These are phyloP conservation scores for Blastomussa wellsi DNA, from an alignment of 92 coral and sea anemone genomes.

Conservation along the genomic window DNA sequence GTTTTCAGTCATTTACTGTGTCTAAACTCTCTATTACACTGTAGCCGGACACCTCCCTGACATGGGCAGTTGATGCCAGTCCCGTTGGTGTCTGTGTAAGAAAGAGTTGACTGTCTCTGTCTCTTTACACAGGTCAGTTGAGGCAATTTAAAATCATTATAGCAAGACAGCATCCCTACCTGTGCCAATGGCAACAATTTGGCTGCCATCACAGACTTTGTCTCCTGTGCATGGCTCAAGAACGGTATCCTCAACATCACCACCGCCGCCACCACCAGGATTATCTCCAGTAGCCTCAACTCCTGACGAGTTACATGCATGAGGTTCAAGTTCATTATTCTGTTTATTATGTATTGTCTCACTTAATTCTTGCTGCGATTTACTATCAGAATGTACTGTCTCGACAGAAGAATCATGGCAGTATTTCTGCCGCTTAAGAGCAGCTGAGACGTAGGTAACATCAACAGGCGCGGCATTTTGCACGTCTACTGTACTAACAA, in stretches of 20 bases:
- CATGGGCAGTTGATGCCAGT: too few species aligned
- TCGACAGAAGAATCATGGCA: not conserved
- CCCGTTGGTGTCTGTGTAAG: too few species aligned
- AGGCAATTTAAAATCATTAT: not conserved
- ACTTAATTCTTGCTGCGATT: too few species aligned
- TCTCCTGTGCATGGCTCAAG: not conserved
- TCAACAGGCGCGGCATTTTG: not conserved
- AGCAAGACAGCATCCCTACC: not conserved
- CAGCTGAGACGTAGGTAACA: not conserved
- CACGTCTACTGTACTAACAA: not conserved
- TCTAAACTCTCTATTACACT: too few species aligned
- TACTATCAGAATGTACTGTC: too few species aligned
- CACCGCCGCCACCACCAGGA: not conserved
- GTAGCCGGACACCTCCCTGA: too few species aligned
- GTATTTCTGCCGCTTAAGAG: not conserved
- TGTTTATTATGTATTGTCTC: too few species aligned
- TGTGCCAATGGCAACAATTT: not conserved
- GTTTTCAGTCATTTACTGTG: too few species aligned
- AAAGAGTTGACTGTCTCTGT: not conserved
- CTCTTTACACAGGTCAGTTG: not conserved
- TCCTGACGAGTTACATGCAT: not conserved
- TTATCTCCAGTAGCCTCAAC: constrained; percentile 5
- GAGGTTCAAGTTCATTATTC: not conserved
- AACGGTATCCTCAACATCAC: not conserved
- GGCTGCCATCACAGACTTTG: not conserved